Evolutionary conservation across 2,888 invertebrate genomes (phyloP).

Genomic region (Drosophila stalkeri): DNA sequence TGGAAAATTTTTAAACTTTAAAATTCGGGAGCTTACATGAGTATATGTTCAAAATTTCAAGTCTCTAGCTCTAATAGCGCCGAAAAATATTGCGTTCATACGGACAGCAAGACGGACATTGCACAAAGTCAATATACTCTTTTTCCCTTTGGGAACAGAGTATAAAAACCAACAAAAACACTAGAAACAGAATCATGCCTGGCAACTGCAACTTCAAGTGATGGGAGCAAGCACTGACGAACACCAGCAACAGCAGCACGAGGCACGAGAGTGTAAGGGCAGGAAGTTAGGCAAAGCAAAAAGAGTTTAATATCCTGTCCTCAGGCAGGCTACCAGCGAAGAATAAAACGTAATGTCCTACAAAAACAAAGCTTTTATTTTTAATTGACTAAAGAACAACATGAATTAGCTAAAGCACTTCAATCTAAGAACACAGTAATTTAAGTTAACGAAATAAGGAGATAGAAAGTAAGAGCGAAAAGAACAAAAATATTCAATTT

Average conservation of each 20-base stretch:
- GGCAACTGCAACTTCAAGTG: slow-evolving; percentile 40
- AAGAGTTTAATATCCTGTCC: background rate
- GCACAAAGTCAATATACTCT: too few relatives aligned
- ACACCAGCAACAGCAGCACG: too few relatives aligned
- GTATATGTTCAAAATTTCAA: too few relatives aligned
- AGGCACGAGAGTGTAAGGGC: too few relatives aligned
- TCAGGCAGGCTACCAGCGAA: background rate
- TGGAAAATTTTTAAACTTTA: too few relatives aligned
- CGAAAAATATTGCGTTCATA: too few relatives aligned
- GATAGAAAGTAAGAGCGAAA: background rate
- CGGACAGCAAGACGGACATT: too few relatives aligned
- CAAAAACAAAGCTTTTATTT: background rate
- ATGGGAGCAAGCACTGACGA: slow-evolving; percentile 20
- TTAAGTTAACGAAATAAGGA: background rate
- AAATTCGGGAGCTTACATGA: too few relatives aligned
- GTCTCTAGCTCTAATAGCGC: too few relatives aligned
- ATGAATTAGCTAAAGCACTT: background rate
- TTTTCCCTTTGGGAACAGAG: too few relatives aligned
- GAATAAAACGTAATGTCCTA: background rate
- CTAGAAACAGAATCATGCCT: slow-evolving; percentile 10
- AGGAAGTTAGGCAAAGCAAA: background rate
- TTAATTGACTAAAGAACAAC: background rate
- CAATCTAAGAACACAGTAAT: too few relatives aligned
- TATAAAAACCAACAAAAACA: slow-evolving; percentile 5
- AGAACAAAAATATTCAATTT: background rate